Conservation (phyloP, 2,797 vertebrate species). For the Anabas testudineus region DNA sequence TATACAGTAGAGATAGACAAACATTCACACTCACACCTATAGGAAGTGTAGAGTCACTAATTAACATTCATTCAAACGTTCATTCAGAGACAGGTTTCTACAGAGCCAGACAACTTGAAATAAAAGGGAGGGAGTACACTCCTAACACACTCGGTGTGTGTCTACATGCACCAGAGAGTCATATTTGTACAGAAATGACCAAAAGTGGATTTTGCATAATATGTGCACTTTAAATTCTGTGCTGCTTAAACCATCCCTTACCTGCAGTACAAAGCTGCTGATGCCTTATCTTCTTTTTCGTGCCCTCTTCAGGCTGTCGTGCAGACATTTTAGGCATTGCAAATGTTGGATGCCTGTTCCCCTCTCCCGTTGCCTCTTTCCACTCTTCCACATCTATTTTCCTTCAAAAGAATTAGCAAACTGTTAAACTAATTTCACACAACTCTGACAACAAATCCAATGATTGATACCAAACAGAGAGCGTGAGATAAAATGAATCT, state of each 20-base stretch:
- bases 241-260: not conserved
- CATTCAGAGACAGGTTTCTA: too few relatives aligned
- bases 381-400: not conserved
- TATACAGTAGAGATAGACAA: too few relatives aligned
- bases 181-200: too few relatives aligned
- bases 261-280: constrained; percentile 27
- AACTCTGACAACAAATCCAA: constrained; percentile 8
- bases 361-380: not conserved
- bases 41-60: too few relatives aligned
- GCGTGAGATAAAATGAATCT: not conserved
- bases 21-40: too few relatives aligned
- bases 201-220: too few relatives aligned
- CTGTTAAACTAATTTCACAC: constrained; percentile 28
- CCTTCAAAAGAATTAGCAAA: not conserved
- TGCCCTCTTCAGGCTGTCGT: not conserved
- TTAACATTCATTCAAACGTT: too few relatives aligned
- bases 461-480: not conserved
- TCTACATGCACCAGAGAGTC: too few relatives aligned
- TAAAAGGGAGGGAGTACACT: too few relatives aligned
- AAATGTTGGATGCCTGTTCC: constrained; percentile 4
- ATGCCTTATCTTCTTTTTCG: not conserved
- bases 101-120: too few relatives aligned
- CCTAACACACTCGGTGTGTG: too few relatives aligned
- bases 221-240: not conserved
- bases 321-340: not conserved